phyloP scores from a whole-genome alignment of 1,140 invertebrate genomes.

The Cotesia typhae region DNA sequence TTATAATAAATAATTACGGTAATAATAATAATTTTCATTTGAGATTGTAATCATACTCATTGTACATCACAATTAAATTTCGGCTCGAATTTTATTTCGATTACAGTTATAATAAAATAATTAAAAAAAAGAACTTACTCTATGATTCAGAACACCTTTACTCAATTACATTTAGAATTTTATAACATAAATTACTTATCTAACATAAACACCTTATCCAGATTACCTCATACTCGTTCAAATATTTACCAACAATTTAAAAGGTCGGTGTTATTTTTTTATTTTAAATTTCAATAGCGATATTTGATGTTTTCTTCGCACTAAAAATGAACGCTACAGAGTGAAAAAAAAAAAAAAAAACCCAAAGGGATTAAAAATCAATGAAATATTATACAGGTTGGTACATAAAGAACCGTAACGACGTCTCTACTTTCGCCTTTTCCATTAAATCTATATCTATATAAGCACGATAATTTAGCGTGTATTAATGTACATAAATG shows the following conservation, averaged over 20 bases:
- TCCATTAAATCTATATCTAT: conserved; percentile 32
- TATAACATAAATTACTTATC: no score
- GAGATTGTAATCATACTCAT: conserved; percentile 12
- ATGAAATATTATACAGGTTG: conserved; percentile 7
- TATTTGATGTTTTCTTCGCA: no score
- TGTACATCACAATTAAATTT: neutral
- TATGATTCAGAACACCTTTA: no score
- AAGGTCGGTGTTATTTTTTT: no score
- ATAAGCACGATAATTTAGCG: neutral
- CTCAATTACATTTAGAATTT: no score
- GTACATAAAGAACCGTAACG: conserved; percentile 19
- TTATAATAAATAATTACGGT: no score
- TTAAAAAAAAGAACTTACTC: neutral
- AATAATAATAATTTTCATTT: neutral
- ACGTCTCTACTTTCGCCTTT: conserved; percentile 29
- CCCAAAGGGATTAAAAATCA: neutral
- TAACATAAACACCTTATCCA: no score
- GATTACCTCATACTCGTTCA: no score
- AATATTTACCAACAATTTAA: no score
- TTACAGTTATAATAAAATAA: neutral
- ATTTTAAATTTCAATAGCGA: no score
- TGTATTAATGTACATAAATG: conserved; percentile 3
- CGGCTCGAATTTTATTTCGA: neutral
- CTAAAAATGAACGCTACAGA: no score
- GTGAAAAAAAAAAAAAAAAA: neutral